Conservation (phyloP, 1,140 invertebrate genomes). For the Manduca sexta region DNA sequence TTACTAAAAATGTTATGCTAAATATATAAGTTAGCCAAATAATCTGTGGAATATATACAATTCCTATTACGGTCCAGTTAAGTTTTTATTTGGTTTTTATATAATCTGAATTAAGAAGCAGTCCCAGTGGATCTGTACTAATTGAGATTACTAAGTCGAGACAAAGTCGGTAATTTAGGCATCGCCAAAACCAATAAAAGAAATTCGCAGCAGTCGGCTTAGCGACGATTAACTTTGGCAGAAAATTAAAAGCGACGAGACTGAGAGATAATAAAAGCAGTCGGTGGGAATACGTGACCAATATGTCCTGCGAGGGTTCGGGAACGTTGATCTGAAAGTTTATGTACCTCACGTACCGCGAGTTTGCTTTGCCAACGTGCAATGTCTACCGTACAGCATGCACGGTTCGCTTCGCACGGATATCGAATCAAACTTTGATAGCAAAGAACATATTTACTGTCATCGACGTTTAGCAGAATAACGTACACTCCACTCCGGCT, state of each 20-base stretch:
- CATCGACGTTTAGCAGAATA: slow-evolving; percentile 7
- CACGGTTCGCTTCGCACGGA: slow-evolving; percentile 33
- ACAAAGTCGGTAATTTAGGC: neutral
- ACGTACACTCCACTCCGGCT: neutral
- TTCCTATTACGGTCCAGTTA: no score
- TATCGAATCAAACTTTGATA: slow-evolving; percentile 55
- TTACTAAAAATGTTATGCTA: no score
- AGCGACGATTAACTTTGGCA: slow-evolving; percentile 29
- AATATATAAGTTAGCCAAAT: no score
- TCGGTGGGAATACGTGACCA: slow-evolving; percentile 49
- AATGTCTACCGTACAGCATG: slow-evolving; percentile 44
- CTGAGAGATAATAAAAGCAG: slow-evolving; percentile 44
- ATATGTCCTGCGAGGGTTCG: slow-evolving; percentile 43
- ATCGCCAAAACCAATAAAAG: neutral
- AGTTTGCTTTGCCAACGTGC: slow-evolving; percentile 59
- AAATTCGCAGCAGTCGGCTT: slow-evolving; percentile 10
- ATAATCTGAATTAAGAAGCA: no score
- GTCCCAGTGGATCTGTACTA: no score
- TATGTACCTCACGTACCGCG: slow-evolving; percentile 52
- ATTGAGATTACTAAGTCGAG: no score
- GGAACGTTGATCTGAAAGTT: slow-evolving; percentile 31
- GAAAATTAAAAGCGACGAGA: slow-evolving; percentile 44
- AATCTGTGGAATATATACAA: no score
- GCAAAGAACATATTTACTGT: slow-evolving; percentile 37
- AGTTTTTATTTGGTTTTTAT: no score